These are phyloP conservation scores for Zaprionus vittiger DNA, from an alignment of 1,140 invertebrate species.

Conservation along the genomic window DNA sequence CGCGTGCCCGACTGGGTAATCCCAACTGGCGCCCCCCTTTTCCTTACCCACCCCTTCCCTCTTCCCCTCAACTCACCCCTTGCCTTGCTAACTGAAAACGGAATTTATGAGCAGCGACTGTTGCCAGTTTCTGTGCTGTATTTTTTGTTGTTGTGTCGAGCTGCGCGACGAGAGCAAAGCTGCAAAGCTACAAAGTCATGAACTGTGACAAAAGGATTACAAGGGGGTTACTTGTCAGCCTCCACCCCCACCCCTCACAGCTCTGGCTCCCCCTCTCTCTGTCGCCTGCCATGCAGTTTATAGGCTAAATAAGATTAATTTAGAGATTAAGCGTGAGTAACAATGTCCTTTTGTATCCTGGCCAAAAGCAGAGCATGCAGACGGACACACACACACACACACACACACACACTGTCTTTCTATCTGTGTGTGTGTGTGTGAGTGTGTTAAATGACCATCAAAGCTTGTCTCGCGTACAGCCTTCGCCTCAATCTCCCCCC, in stretches of 20 bases:
- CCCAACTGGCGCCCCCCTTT: neutral
- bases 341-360: constrained; percentile 11
- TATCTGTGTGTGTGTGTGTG: neutral
- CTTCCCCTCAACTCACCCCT: too few relatives aligned
- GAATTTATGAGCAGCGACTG: constrained; percentile 61
- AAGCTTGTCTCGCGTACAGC: neutral
- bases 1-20: neutral
- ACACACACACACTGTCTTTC: neutral
- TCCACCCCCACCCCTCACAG: neutral
- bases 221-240: constrained; percentile 59
- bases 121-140: neutral
- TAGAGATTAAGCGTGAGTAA: constrained; percentile 58
- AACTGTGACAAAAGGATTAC: constrained; percentile 80
- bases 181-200: constrained; percentile 67
- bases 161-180: constrained; percentile 33
- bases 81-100: constrained; percentile 28
- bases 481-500: neutral
- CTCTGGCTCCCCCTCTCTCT: neutral
- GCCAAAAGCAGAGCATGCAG: constrained; percentile 6
- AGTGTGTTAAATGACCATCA: constrained; percentile 5
- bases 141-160: constrained; percentile 6
- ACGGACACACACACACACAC: neutral
- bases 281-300: constrained; percentile 49
- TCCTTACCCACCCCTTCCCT: too few relatives aligned
- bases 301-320: constrained; percentile 77